Evolutionary conservation across 2,888 invertebrate species (phyloP).

Genomic region (Hirtodrosophila trivittata): DNA sequence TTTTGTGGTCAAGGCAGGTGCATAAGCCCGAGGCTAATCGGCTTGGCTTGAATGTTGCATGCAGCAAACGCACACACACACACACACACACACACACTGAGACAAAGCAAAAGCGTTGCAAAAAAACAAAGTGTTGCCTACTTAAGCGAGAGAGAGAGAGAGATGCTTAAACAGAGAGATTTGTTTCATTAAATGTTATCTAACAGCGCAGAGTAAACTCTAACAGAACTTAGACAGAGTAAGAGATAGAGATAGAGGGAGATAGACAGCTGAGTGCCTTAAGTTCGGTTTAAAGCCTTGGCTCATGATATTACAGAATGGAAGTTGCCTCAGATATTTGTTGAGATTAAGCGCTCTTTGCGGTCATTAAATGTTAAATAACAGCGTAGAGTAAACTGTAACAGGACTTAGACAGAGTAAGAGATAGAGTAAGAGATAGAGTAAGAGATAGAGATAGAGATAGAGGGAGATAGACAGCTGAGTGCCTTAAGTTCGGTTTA

Average conservation of each 20-base stretch:
- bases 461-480: no score
- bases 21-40: slow-evolving; percentile 56
- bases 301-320: no score
- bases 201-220: slow-evolving; percentile 30
- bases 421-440: neutral
- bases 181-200: no score
- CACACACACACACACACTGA: slow-evolving; percentile 1
- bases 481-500: no score
- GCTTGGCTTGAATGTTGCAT: slow-evolving; percentile 29
- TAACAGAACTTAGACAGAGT: neutral
- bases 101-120: neutral
- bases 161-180: slow-evolving; percentile 2
- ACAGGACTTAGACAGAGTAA: neutral
- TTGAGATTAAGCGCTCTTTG: no score
- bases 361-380: slow-evolving; percentile 14
- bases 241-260: neutral
- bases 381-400: neutral
- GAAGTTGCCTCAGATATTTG: no score
- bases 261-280: no score
- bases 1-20: slow-evolving; percentile 47
- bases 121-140: slow-evolving; percentile 36
- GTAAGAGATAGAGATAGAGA: neutral
- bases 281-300: no score
- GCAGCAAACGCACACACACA: slow-evolving; percentile 7
- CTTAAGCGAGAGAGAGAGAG: slow-evolving; percentile 29